Evolutionary conservation across 2,797 vertebrate species (phyloP).

Genomic region (Anguilla marmorata): DNA sequence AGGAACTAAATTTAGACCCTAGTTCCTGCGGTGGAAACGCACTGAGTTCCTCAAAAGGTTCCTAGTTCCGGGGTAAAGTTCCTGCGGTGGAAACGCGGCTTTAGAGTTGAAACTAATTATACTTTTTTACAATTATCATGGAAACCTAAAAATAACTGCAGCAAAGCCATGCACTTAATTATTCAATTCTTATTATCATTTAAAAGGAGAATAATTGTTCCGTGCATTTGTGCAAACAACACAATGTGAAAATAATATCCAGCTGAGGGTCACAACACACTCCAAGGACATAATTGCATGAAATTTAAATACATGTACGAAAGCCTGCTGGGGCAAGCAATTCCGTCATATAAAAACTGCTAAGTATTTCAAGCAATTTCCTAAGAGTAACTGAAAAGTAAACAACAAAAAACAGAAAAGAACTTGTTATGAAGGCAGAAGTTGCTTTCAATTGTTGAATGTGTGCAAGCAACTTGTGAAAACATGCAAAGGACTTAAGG

Average conservation of each 20-base stretch:
- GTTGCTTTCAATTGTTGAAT: conserved; percentile 25
- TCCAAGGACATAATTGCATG: conserved; percentile 28
- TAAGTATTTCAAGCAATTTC: conserved; percentile 38
- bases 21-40: no score
- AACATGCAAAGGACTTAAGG: conserved; percentile 57
- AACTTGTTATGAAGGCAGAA: neutral
- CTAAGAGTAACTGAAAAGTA: conserved; percentile 34
- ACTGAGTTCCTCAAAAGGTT: no score
- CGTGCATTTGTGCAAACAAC: neutral
- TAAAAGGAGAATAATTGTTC: neutral
- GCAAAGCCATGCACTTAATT: neutral
- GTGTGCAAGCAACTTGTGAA: conserved; percentile 41
- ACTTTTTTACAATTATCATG: neutral
- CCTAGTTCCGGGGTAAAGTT: no score
- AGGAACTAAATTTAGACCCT: no score
- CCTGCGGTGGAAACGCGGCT: no score
- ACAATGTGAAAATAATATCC: conserved; percentile 26
- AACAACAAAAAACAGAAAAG: neutral
- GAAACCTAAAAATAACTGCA: neutral
- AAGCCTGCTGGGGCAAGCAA: conserved; percentile 19
- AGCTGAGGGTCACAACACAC: conserved; percentile 20
- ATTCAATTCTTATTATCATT: neutral
- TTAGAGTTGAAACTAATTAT: neutral
- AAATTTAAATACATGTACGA: conserved; percentile 29
- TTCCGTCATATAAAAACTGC: conserved; percentile 26